Base-by-base conservation (phyloP, 53 echinoderm and acorn worm genomes). In the Temnopleurus reevesii region DNA sequence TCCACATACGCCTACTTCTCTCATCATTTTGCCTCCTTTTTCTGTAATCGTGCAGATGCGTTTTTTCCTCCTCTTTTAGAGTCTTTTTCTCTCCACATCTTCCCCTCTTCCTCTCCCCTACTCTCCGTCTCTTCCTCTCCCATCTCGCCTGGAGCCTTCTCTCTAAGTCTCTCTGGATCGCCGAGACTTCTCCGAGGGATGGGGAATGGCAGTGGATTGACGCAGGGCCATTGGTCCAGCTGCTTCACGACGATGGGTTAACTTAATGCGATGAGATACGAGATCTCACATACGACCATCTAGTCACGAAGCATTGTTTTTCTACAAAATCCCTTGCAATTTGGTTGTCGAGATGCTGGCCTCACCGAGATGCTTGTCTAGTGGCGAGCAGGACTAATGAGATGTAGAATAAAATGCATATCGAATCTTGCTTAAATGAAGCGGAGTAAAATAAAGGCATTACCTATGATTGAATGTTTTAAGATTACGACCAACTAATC, bases 261-360 rank as follows among this genome's bases (percentile, higher is more conserved):
- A 41, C 71, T 36, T 21, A 23, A 3, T 41, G 21, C 71, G 71
- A 71, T 41, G 41, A 41, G 36, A 41, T 41, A 41, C 21, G 23
- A 41, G 64, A 27, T 21, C 38, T n/a, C 41, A 38, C 2, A 41
- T 38, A 7, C 38, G 2, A 71, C n/a, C 8, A 71, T n/a, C 7
- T 23, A 71, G 38, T 71, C 71, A 71, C 71, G 71, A 71, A 41
- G 36, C 36, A n/a, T 71, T 71, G 71, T 71, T 71, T 71, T 71
- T 8, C 19, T 6, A 64, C 66, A 38, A 66, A 66, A 66, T 66
- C 38, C 41, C 18, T 41, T 41, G 21, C 36, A 71, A 38, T 71
- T 23, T n/a, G 7, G 8, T 41, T 23, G 71, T 71, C 41, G n/a
- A 36, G 41, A 71, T 71, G 71, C 21, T 71, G n/a, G 36, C 41